Conservation (phyloP, 1,140 invertebrate species). For the Aphaenogaster rudis region DNA sequence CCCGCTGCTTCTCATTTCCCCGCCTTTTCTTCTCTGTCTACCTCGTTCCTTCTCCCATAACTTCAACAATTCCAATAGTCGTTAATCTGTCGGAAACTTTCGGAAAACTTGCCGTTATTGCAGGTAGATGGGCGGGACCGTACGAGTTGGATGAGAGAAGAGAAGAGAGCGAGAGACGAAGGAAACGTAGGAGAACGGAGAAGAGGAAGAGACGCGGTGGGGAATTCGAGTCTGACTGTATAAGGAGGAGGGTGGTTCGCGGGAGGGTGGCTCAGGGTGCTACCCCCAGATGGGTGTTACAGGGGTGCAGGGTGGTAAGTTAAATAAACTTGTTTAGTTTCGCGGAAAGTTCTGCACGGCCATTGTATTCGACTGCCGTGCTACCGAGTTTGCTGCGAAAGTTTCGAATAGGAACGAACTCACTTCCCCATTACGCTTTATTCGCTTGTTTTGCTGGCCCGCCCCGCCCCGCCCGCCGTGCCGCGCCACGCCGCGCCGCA, state of each 20-base stretch:
- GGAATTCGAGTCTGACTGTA: conserved; percentile 53
- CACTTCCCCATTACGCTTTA: conserved; percentile 84
- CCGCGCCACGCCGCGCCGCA: not conserved
- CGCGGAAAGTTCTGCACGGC: conserved; percentile 81
- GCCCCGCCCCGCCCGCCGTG: not conserved
- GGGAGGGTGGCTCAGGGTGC: conserved; percentile 42
- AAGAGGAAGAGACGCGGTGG: conserved; percentile 36
- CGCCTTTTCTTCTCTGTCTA: conserved; percentile 48
- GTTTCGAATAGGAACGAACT: conserved; percentile 83
- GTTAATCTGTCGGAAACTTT: conserved; percentile 85
- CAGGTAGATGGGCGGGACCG: conserved; percentile 76
- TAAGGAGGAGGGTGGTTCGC: conserved; percentile 47
- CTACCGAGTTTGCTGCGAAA: conserved; percentile 77
- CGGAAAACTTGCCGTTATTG: conserved; percentile 83
- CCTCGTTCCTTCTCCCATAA: conserved; percentile 73
- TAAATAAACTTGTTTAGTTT: conserved; percentile 86
- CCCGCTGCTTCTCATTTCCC: conserved; percentile 54
- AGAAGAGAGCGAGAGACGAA: conserved; percentile 41
- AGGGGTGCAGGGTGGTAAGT: conserved; percentile 79
- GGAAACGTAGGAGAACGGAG: conserved; percentile 50
- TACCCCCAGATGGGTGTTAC: conserved; percentile 55
- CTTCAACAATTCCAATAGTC: conserved; percentile 84
- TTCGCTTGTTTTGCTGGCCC: conserved; percentile 82
- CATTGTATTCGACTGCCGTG: conserved; percentile 84
- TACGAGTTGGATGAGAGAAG: conserved; percentile 66